Base-by-base conservation (phyloP, 1,140 invertebrate genomes). In the Pollicipes pollicipes region DNA sequence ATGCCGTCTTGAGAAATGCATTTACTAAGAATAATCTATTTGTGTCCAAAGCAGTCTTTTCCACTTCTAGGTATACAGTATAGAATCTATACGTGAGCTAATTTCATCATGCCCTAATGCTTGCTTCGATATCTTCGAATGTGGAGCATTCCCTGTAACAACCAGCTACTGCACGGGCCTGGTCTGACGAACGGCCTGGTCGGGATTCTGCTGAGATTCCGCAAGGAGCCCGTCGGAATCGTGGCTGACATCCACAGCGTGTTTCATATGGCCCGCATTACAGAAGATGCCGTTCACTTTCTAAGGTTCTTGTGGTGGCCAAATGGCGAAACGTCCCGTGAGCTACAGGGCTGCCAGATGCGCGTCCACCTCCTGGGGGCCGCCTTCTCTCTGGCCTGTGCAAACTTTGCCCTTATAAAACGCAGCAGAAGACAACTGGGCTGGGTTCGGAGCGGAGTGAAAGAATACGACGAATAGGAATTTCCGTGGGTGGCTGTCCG, bases 201-300 rank as follows among this genome's bases (percentile, higher is more conserved):
- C 0, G 77, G 74, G 6, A 75, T 78, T n/a, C 73, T 78, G 1
- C 75, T 75, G 37, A 70, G 76, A 30, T 78, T 79, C 69, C 70
- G 77, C 0, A 21, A 74, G 28, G 68, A 72, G 21, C 68, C 21
- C 8, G 70, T 77, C 8, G 77, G 76, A 3, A 63, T 79, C 21
- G 71, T 69, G 13, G 76, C 73, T 3, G 76, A 78, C 71, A 75
- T 78, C 8, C 72, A 75, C 58, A n/a, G 30, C 0, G 78, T 78
- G 77, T 78, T 76, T 31, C 71, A 77, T 31, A 75, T 76, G 45
- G 69, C 35, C 31, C 32, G 13, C 24, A 30, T 70, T 0, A 30
- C 69, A 26, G 16, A 37, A 6, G 30, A 35, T 3, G 69, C 32
- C n/a, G 35, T 27, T 4, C 26, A 70, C 17, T 24, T 64, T 13